A percentile compares a stretch with the other conserved stretches of the same genome.
Evolutionary conservation across 2,113 vertebrate genomes (phyloP).

Genomic region (Platysteira castanea): DNA sequence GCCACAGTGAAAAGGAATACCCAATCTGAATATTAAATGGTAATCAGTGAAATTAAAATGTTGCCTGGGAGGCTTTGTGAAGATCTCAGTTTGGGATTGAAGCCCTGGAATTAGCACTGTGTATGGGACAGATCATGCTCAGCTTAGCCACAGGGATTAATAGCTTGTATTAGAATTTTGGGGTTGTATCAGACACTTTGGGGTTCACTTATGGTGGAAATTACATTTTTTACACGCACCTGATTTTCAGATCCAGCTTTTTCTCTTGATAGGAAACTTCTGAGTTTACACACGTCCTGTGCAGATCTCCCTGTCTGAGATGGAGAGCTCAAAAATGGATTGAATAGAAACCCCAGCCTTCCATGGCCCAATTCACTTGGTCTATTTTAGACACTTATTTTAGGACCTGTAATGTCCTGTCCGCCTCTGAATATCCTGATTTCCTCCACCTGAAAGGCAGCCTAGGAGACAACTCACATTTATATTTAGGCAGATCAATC

Average conservation of each 20-base stretch:
- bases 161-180: not conserved
- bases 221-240: fast-evolving
- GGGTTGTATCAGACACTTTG: not conserved
- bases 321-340: not conserved
- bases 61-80: not conserved
- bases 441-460: not conserved
- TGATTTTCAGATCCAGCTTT: not conserved
- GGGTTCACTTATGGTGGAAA: fast-evolving
- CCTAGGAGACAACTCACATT: not conserved
- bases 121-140: not conserved
- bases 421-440: not conserved
- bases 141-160: not conserved
- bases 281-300: not conserved
- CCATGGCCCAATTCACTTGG: fast-evolving
- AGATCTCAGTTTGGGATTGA: not conserved
- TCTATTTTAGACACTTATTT: not conserved
- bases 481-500: not conserved
- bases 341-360: not conserved
- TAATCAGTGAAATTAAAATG: not conserved
- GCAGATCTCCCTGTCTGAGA: not conserved
- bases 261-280: not conserved
- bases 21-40: not conserved
- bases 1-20: not conserved
- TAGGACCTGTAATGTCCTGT: not conserved
- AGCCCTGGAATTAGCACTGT: too few species aligned